These are phyloP conservation scores for Sebastes kiyomatsui DNA, from an alignment of 2,797 vertebrate species.

Conservation along the genomic window DNA sequence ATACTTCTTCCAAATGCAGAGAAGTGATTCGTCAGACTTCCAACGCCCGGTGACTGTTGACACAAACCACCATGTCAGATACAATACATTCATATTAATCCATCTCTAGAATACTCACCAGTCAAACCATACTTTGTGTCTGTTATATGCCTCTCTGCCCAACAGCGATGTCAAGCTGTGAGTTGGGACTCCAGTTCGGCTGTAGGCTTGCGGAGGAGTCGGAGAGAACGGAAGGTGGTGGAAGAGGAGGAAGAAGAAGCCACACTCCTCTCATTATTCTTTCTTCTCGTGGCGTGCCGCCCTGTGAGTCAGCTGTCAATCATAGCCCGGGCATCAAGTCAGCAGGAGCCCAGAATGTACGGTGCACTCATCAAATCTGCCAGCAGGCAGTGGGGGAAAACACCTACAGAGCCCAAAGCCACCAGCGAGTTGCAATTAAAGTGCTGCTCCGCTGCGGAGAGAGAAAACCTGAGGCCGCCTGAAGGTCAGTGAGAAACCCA, in stretches of 20 bases:
- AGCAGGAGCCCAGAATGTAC: slow-evolving; percentile 31
- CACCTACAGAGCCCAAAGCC: slow-evolving; percentile 48
- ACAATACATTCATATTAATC: slow-evolving; percentile 10
- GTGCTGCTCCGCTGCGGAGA: slow-evolving; percentile 28
- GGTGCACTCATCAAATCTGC: slow-evolving; percentile 58
- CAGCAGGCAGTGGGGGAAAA: slow-evolving; percentile 35
- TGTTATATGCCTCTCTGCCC: slow-evolving; percentile 1
- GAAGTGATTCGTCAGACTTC: background rate
- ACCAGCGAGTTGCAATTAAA: slow-evolving; percentile 69
- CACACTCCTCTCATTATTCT: slow-evolving; percentile 64
- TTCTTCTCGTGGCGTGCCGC: slow-evolving; percentile 40
- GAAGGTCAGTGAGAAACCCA: slow-evolving; percentile 68
- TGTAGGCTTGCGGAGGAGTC: slow-evolving; percentile 27
- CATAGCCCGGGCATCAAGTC: slow-evolving; percentile 45
- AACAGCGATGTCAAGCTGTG: slow-evolving; percentile 39
- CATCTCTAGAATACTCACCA: slow-evolving; percentile 15
- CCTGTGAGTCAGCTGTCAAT: slow-evolving; percentile 71
- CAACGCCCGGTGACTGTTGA: background rate
- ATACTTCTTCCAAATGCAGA: background rate
- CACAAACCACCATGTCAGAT: slow-evolving; percentile 7
- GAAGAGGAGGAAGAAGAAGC: slow-evolving; percentile 9
- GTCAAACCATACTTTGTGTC: slow-evolving; percentile 11
- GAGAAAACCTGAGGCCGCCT: slow-evolving; percentile 40
- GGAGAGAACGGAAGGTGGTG: slow-evolving; percentile 18
- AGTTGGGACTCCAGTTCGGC: slow-evolving; percentile 29